These are phyloP conservation scores for Drosophila asahinai DNA, from an alignment of 1,140 invertebrate genomes.

Conservation along the genomic window DNA sequence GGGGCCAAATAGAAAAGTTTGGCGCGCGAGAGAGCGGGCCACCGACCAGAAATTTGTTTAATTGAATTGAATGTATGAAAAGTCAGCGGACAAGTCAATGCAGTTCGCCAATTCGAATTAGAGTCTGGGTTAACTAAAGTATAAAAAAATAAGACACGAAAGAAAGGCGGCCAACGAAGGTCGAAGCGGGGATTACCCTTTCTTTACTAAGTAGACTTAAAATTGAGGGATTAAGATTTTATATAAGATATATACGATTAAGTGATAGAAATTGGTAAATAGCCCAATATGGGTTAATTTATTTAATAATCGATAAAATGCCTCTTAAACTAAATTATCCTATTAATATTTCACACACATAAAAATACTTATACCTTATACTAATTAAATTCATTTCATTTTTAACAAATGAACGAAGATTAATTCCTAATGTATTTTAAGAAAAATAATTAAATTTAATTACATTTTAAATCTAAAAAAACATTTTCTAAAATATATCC, in stretches of 20 bases:
- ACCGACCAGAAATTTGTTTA: slow-evolving; percentile 74
- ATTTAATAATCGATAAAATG: neutral
- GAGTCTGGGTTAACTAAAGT: slow-evolving; percentile 45
- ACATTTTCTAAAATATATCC: too few species aligned
- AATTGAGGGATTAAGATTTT: too few species aligned
- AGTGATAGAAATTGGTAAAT: too few species aligned
- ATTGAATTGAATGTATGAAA: slow-evolving; percentile 79
- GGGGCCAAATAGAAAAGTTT: slow-evolving; percentile 77
- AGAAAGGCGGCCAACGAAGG: slow-evolving; percentile 15
- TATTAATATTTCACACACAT: too few species aligned
- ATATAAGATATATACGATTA: too few species aligned
- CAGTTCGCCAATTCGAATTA: slow-evolving; percentile 64
- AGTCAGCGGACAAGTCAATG: slow-evolving; percentile 74
- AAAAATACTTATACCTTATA: too few species aligned
- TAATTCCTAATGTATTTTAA: too few species aligned
- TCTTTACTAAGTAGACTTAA: neutral
- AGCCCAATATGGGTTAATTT: too few species aligned
- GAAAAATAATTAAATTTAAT: too few species aligned
- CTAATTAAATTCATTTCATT: too few species aligned
- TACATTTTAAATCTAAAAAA: too few species aligned
- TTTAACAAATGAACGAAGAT: too few species aligned
- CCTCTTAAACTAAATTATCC: neutral
- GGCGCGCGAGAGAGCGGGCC: slow-evolving; percentile 57
- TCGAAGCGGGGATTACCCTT: slow-evolving; percentile 11
- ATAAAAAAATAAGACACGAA: slow-evolving; percentile 33